phyloP scores from a whole-genome alignment of 1,140 invertebrate species.

The Temnothorax curvispinosus region DNA sequence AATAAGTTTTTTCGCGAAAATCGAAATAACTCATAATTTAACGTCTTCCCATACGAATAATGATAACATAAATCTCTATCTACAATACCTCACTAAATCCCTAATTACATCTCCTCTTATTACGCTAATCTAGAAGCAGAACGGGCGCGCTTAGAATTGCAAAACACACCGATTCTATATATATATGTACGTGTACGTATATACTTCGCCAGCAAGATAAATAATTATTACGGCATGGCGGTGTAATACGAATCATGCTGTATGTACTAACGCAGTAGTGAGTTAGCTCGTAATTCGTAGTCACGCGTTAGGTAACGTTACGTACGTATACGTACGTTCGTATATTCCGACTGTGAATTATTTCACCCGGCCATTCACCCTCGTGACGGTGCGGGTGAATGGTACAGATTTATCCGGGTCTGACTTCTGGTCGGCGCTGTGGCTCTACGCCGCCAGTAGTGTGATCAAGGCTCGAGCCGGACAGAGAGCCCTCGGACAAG shows the following conservation, averaged over 20 bases:
- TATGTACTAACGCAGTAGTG: conserved; percentile 21
- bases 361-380: conserved; percentile 10
- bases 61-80: neutral
- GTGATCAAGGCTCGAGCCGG: conserved; percentile 20
- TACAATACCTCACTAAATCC: neutral
- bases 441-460: conserved; percentile 38
- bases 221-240: conserved; percentile 30
- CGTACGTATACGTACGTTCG: conserved; percentile 16
- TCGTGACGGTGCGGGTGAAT: conserved; percentile 41
- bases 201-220: neutral
- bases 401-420: conserved; percentile 63
- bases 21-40: neutral
- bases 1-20: neutral
- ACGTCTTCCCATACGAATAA: neutral
- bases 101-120: neutral
- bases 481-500: neutral
- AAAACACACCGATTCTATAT: conserved; percentile 9
- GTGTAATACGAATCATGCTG: conserved; percentile 22
- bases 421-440: conserved; percentile 38
- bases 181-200: neutral
- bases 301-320: conserved; percentile 45
- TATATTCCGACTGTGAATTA: conserved; percentile 53
- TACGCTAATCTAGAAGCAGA: conserved; percentile 19
- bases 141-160: neutral
- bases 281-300: conserved; percentile 17